These are phyloP conservation scores for Mechanitis mazaeus DNA, from an alignment of 2,888 invertebrate genomes.

Conservation along the genomic window DNA sequence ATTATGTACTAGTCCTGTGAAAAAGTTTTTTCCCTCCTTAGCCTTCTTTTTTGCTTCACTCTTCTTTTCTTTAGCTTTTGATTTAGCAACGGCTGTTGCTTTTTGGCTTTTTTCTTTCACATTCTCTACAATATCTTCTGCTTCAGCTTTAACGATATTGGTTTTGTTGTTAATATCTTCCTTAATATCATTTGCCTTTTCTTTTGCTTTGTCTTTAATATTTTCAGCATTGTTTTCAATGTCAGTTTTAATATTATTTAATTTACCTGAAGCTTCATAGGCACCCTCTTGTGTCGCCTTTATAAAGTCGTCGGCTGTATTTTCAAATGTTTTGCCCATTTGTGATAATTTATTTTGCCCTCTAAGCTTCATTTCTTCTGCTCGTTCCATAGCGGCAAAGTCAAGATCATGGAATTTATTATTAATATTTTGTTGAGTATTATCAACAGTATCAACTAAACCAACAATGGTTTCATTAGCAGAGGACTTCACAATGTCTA, in stretches of 20 bases:
- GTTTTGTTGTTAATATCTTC: constrained; percentile 48
- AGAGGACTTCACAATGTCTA: constrained; percentile 44
- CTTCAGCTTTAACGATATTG: constrained; percentile 48
- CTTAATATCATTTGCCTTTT: constrained; percentile 44
- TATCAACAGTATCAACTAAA: constrained; percentile 49
- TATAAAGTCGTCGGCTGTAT: constrained; percentile 44
- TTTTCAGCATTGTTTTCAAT: constrained; percentile 52
- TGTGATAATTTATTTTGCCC: constrained; percentile 45
- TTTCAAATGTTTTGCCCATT: constrained; percentile 48
- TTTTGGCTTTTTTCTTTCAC: constrained; percentile 24
- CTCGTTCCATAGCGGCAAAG: constrained; percentile 58
- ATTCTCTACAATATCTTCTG: constrained; percentile 42
- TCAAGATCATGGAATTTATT: constrained; percentile 62
- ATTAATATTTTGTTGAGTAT: constrained; percentile 50
- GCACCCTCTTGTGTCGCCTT: constrained; percentile 31
- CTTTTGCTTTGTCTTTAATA: constrained; percentile 31
- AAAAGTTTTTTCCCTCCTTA: constrained; percentile 67
- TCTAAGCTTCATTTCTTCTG: constrained; percentile 50
- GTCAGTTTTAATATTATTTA: constrained; percentile 43
- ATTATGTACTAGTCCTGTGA: constrained; percentile 64
- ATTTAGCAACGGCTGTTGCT: constrained; percentile 44
- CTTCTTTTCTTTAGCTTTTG: constrained; percentile 33
- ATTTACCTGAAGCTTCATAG: constrained; percentile 31
- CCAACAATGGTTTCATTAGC: constrained; percentile 52
- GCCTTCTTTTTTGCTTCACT: constrained; percentile 55